These are phyloP conservation scores for Synchiropus splendidus DNA, from an alignment of 2,113 vertebrate genomes.

Conservation along the genomic window DNA sequence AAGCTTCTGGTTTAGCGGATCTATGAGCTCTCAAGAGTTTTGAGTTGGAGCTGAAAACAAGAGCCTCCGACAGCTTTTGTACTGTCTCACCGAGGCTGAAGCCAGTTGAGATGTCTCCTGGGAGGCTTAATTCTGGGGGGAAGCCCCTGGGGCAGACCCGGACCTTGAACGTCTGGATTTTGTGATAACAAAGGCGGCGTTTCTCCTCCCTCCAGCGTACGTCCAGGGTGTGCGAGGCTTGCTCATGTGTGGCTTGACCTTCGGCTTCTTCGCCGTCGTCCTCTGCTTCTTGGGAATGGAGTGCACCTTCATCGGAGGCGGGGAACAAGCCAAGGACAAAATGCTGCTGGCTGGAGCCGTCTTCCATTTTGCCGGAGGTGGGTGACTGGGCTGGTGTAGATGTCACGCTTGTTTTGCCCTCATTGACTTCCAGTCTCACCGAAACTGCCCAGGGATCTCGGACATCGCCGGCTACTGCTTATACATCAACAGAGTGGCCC, in stretches of 20 bases:
- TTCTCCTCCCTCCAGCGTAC: conserved; percentile 34
- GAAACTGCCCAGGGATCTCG: conserved; percentile 48
- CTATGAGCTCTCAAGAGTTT: too few relatives aligned
- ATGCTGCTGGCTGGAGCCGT: conserved; percentile 45
- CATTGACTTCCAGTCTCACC: conserved; percentile 15
- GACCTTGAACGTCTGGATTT: too few relatives aligned
- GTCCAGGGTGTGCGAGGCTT: conserved; percentile 61
- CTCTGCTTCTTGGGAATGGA: conserved; percentile 69
- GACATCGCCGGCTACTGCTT: conserved; percentile 60
- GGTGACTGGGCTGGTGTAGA: conserved; percentile 8
- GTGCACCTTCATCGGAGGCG: conserved; percentile 67
- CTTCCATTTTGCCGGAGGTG: conserved; percentile 60
- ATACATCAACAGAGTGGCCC: conserved; percentile 61
- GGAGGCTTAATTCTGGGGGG: too few relatives aligned
- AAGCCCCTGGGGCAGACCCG: too few relatives aligned
- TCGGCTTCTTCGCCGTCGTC: conserved; percentile 52
- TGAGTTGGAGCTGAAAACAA: too few relatives aligned
- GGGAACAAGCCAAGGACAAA: conserved; percentile 51
- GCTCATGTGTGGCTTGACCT: conserved; percentile 49
- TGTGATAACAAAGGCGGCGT: too few relatives aligned
- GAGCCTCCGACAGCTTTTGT: too few relatives aligned
- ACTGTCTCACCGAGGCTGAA: too few relatives aligned
- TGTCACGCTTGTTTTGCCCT: conserved; percentile 23
- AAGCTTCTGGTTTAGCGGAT: too few relatives aligned
- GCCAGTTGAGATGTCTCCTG: too few relatives aligned